These are phyloP conservation scores for Amphipyra berbera DNA, from an alignment of 2,888 invertebrate genomes.

Conservation along the genomic window DNA sequence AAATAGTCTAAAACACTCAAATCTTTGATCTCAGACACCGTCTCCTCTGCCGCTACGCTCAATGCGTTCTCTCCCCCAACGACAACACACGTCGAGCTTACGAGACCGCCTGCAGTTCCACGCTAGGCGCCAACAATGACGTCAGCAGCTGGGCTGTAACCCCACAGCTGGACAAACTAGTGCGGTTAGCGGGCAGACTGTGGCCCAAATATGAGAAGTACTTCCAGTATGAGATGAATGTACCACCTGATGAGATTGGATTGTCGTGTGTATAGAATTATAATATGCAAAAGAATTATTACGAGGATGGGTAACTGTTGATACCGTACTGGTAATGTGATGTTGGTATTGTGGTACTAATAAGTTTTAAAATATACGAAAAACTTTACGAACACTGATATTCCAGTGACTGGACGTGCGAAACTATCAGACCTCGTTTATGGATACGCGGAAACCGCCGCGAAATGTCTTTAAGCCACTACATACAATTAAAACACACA, in stretches of 20 bases:
- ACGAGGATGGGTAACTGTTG: no score
- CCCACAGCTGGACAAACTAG: conserved; percentile 61
- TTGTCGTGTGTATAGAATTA: neutral
- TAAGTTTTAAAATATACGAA: no score
- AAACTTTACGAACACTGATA: no score
- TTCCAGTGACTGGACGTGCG: no score
- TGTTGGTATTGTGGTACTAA: no score
- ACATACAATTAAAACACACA: no score
- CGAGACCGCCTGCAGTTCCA: conserved; percentile 66
- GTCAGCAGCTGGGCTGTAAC: conserved; percentile 65
- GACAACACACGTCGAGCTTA: conserved; percentile 61
- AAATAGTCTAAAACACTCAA: neutral
- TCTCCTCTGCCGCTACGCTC: conserved; percentile 74
- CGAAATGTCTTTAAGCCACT: no score
- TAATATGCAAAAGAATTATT: no score
- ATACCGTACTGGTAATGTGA: no score
- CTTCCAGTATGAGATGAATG: conserved; percentile 65
- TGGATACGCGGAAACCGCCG: no score
- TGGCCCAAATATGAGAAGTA: conserved; percentile 69
- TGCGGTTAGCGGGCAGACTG: conserved; percentile 70
- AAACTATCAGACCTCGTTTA: no score
- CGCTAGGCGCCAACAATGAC: conserved; percentile 63
- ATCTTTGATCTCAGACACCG: conserved; percentile 70
- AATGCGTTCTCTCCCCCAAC: conserved; percentile 67
- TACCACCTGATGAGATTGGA: conserved; percentile 26